These are phyloP conservation scores for Cryptus armator DNA, from an alignment of 2,888 invertebrate species.

Conservation along the genomic window DNA sequence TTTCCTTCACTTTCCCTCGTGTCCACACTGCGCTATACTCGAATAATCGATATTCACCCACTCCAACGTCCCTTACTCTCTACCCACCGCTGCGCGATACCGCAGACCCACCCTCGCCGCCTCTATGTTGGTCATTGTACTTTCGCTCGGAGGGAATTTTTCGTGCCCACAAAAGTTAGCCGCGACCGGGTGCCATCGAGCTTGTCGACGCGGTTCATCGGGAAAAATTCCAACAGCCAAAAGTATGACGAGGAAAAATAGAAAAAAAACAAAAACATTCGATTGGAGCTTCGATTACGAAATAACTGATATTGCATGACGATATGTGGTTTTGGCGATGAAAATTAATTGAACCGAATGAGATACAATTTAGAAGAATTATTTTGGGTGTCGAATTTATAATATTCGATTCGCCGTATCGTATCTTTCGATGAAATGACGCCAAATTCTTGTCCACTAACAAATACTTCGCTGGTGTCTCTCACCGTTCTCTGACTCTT, in stretches of 20 bases:
- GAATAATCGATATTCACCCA: conserved; percentile 66
- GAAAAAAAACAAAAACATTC: not conserved
- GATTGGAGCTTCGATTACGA: not conserved
- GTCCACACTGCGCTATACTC: conserved; percentile 35
- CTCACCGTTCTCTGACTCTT: not conserved
- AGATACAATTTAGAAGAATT: not conserved
- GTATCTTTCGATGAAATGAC: not conserved
- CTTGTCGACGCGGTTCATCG: conserved; percentile 1
- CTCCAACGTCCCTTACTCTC: conserved; percentile 36
- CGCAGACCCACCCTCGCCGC: conserved; percentile 42
- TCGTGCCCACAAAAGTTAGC: conserved; percentile 8
- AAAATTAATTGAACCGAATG: not conserved
- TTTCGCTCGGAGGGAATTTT: conserved; percentile 16
- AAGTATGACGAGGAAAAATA: not conserved
- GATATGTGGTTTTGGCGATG: not conserved
- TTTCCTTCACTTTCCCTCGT: conserved; percentile 56
- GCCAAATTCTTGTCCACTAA: not conserved
- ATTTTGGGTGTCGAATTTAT: not conserved
- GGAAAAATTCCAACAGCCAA: not conserved
- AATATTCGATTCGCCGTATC: too few species aligned
- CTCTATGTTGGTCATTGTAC: conserved; percentile 20
- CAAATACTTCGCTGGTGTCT: too few species aligned
- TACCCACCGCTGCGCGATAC: conserved; percentile 20
- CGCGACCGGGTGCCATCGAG: not conserved
- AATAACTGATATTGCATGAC: not conserved